Base-by-base conservation (phyloP, 2,888 invertebrate genomes). In the Morpho deidamia region DNA sequence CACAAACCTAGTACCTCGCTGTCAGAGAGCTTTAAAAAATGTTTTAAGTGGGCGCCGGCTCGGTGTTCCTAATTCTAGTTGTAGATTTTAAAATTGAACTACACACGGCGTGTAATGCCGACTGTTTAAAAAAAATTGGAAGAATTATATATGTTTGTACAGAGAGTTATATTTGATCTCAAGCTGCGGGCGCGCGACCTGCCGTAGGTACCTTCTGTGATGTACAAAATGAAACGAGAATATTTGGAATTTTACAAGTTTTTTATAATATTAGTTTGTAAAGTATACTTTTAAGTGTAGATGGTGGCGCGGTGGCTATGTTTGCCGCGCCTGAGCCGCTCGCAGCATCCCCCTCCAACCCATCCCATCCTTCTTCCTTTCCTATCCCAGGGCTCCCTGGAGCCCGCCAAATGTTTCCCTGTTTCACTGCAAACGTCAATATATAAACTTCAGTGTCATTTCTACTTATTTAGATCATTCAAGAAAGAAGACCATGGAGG, bases 231-330 rank as follows among this genome's bases (percentile, higher is more conserved):
- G 69, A 74, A 79, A 81, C 72, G 76, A 83, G 81, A 80, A 88
- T 88, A 87, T 88, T 87, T 88, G 83, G 83, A 81, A 83, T 85
- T 84, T 87, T 88, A 89, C 87, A 88, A 87, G 84, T 84, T 87
- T 89, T 86, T 89, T 86, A 87, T 87, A 87, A 85, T 65, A 65
- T 88, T 87, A 86, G 86, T 87, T 85, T 81, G 81, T 84, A 86
- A 82, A 81, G 78, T 81, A 81, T 84, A 85, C 78, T 81, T 70
- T 81, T 88, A 88, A 88, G 87, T 80, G 80, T 84, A 87, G 83
- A 76, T 80, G 78, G 73, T 68, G 70, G 68, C 65, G 73, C 69
- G 73, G 68, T 68, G 66, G 66, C 55, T 50, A 38, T 53, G 57
- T 62, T 67, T 70, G 74, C 69, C 70, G 73, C 69, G 69, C 71